Evolutionary conservation across 1,140 invertebrate genomes (phyloP), one percentile per base, ranked within the genome.

Genomic region (Drosophila ogumai): DNA sequence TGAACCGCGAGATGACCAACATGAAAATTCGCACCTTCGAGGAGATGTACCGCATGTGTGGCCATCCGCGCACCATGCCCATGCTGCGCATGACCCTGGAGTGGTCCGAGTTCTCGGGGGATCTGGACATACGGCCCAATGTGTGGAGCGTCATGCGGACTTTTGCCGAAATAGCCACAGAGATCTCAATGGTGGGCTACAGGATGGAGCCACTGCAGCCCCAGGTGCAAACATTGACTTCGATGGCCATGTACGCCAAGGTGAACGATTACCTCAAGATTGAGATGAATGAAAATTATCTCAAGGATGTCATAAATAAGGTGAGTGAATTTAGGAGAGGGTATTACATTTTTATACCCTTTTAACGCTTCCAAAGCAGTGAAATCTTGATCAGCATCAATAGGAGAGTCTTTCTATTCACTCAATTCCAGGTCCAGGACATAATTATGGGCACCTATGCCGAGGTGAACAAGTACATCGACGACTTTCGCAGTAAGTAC

Each of bases 1-100:
- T 95, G 19, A 92, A 93, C 22, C 90, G 94, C n/a, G 93, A 94
- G 91, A 92, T 95, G 10, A 93, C 93, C 22, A 90, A 93, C 55
- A 68, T 93, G 19, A 93, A 95, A 44, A 93, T 93, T 40, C 86
- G 93, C 4, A 95, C 94, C 2, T 93, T 95, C 7, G 85, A 94
- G 17, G 91, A 95, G 64, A 79, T 95, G 25, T 81, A 94, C 9
- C 79, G 92, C 3, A 75, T 94, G 4, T 93, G 94, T 34, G 75
- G 75, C 1, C 80, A 93, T 44, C 74, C 78, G 5, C 64, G 87
- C 2, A 80, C 77, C 3, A 92, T 94, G 22, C 95, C 95, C 5
- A 92, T 93, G 61, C 80, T 95, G 6, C 93, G 93, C 63, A 22
- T 95, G 9, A 90, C 91, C 9, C 50, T 94, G 12, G 91, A 88